These are phyloP conservation scores for Drosophila mimica DNA, from an alignment of 2,888 invertebrate species.

Conservation along the genomic window DNA sequence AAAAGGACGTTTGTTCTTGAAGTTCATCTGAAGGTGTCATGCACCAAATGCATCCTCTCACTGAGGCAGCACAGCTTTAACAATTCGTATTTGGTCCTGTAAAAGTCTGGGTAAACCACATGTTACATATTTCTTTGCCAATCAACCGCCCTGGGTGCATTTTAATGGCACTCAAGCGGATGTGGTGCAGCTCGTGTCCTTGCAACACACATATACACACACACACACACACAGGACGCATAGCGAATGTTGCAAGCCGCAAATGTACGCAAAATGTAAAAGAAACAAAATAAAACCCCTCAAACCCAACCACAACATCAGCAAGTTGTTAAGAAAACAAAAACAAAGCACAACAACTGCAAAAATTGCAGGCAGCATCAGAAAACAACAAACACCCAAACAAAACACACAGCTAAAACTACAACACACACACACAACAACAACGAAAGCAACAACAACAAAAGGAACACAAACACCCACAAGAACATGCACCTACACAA, in stretches of 20 bases:
- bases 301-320: conserved; percentile 60
- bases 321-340: conserved; percentile 65
- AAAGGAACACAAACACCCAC: conserved; percentile 28
- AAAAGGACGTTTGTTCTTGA: conserved; percentile 50
- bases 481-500: conserved; percentile 73
- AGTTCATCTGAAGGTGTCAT: conserved; percentile 56
- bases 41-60: conserved; percentile 37
- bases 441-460: conserved; percentile 11
- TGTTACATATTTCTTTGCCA: conserved; percentile 75
- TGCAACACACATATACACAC: conserved; percentile 34
- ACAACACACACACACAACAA: neutral
- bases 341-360: conserved; percentile 40
- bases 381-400: conserved; percentile 33
- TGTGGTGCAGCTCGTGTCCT: conserved; percentile 67
- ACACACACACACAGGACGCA: conserved; percentile 7
- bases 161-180: conserved; percentile 72
- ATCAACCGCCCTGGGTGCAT: conserved; percentile 76
- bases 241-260: conserved; percentile 28
- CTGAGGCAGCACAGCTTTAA: conserved; percentile 6
- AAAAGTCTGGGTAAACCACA: conserved; percentile 75
- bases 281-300: conserved; percentile 9
- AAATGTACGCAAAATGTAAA: conserved; percentile 34
- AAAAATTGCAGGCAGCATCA: conserved; percentile 52
- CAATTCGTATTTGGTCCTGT: conserved; percentile 30
- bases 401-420: neutral